Conservation (phyloP, 2,113 vertebrate species). For the Rattus rattus region DNA sequence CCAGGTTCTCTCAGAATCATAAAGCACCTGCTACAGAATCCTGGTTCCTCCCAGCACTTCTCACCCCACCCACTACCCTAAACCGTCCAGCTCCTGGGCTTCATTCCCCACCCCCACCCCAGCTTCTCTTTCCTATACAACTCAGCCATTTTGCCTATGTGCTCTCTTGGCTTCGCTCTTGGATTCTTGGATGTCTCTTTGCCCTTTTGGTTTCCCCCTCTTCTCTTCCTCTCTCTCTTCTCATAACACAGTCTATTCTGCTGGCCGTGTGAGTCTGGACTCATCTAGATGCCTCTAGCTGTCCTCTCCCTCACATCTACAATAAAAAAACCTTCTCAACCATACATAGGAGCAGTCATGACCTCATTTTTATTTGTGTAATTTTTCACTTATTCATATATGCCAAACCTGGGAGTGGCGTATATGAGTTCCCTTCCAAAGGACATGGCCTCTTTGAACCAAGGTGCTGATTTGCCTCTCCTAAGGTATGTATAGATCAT, state of each 20-base stretch:
- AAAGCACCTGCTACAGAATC: background rate
- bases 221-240: background rate
- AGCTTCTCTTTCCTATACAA: background rate
- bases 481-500: background rate
- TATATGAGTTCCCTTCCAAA: background rate
- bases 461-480: background rate
- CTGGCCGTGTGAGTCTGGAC: background rate
- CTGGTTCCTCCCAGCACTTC: background rate
- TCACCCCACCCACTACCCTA: background rate
- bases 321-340: background rate
- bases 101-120: background rate
- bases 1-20: background rate
- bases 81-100: background rate
- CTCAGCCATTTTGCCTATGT: background rate
- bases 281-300: background rate
- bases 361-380: background rate
- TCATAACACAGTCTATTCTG: background rate
- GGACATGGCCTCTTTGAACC: background rate
- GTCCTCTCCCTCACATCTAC: background rate
- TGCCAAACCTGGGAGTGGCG: background rate
- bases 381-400: too few species aligned
- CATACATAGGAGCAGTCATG: background rate
- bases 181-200: background rate
- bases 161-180: background rate
- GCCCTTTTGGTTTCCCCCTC: background rate